These are phyloP conservation scores for Platycercus adscitus DNA, from an alignment of 2,113 vertebrate species.

Conservation along the genomic window DNA sequence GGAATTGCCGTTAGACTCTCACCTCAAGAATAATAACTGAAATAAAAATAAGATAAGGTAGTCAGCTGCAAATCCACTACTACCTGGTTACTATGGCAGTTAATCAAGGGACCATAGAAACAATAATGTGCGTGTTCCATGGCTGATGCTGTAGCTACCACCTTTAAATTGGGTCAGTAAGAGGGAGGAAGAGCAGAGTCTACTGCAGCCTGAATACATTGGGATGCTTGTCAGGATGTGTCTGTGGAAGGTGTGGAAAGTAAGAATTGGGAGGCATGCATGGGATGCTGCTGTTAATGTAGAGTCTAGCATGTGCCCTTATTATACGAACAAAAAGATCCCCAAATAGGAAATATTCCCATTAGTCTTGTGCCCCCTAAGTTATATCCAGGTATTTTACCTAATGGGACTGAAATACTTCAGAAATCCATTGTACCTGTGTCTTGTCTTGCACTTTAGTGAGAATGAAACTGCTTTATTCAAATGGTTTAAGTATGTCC, in stretches of 20 bases:
- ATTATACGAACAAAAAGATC: neutral
- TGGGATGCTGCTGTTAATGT: neutral
- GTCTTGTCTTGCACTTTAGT: neutral
- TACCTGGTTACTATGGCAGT: neutral
- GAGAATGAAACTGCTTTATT: neutral
- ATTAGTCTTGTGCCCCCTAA: neutral
- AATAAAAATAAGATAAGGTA: neutral
- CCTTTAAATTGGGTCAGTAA: neutral
- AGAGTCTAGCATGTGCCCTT: neutral
- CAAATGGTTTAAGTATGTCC: neutral
- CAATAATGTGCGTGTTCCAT: fast-evolving
- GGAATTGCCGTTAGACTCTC: neutral
- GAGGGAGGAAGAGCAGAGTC: neutral
- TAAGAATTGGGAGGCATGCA: neutral
- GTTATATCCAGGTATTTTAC: neutral
- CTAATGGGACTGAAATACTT: neutral
- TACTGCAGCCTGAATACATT: neutral
- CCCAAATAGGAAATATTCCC: neutral
- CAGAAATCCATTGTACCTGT: neutral
- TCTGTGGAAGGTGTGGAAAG: neutral
- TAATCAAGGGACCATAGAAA: neutral
- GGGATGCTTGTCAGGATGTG: neutral
- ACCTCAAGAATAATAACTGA: neutral
- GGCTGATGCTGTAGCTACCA: neutral
- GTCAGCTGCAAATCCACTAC: neutral